A percentile compares a stretch with the other conserved stretches of the same genome.
Conservation (phyloP, 2,113 vertebrate species). For the Pyxicephalus adspersus region DNA sequence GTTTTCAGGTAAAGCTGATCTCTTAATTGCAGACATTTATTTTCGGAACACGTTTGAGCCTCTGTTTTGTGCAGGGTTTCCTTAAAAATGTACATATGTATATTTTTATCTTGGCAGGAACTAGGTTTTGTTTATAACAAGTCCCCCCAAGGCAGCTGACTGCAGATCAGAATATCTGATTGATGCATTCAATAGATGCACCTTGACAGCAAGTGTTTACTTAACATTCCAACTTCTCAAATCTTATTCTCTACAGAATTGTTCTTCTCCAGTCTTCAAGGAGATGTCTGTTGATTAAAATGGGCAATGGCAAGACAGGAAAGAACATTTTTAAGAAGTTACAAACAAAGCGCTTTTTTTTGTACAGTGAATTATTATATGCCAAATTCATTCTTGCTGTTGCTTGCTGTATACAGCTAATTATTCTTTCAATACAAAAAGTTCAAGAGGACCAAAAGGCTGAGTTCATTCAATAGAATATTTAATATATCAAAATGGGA, state of each 20-base stretch:
- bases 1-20: neutral
- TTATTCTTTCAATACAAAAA: too few relatives aligned
- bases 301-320: too few relatives aligned
- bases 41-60: too few relatives aligned
- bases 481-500: too few relatives aligned
- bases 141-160: constrained; percentile 1
- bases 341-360: too few relatives aligned
- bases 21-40: neutral
- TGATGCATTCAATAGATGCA: neutral
- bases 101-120: constrained; percentile 22
- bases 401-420: too few relatives aligned
- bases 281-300: too few relatives aligned
- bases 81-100: constrained; percentile 17
- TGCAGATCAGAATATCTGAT: constrained; percentile 4
- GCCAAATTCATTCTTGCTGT: too few relatives aligned
- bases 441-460: too few relatives aligned
- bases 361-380: too few relatives aligned
- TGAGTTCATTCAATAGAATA: too few relatives aligned
- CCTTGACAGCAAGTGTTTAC: neutral
- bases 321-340: too few relatives aligned
- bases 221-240: neutral
- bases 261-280: neutral
- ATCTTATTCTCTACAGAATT: neutral
- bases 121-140: neutral
- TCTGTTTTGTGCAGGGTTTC: neutral